Evolutionary conservation across 2,113 vertebrate species (phyloP).

Genomic region (Hypanus sabinus): DNA sequence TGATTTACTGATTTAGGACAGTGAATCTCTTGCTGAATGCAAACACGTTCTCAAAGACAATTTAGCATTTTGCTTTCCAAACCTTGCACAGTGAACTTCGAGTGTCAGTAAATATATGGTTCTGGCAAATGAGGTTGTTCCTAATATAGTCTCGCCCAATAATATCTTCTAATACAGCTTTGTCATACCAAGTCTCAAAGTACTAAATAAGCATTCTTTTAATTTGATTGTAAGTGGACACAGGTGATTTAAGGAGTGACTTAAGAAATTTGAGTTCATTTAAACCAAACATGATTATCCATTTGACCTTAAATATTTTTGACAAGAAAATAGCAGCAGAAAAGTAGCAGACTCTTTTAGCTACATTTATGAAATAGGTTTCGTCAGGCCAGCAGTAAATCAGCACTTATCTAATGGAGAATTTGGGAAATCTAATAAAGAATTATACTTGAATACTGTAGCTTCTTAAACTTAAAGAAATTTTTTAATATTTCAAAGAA

Average conservation of each 20-base stretch:
- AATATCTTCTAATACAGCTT: neutral
- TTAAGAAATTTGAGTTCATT: too few relatives aligned
- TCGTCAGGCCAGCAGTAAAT: too few relatives aligned
- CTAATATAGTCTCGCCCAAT: neutral
- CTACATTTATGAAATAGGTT: too few relatives aligned
- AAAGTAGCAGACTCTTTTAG: too few relatives aligned
- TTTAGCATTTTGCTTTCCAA: neutral
- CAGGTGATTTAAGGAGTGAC: neutral
- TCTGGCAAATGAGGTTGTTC: neutral
- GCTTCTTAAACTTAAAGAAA: neutral
- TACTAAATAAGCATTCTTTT: neutral
- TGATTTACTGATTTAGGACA: neutral
- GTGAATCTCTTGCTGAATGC: neutral
- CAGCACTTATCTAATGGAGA: neutral
- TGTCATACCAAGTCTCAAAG: neutral
- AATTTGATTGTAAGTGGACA: neutral
- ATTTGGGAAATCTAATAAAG: neutral
- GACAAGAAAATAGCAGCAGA: too few relatives aligned
- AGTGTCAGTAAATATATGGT: neutral
- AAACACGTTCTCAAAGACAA: neutral
- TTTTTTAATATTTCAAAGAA: neutral
- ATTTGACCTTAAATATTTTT: too few relatives aligned
- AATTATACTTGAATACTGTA: neutral
- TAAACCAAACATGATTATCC: too few relatives aligned
- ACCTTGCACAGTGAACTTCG: neutral